These are phyloP conservation scores for Dryobates pubescens DNA, from an alignment of 2,797 vertebrate genomes.

Conservation along the genomic window DNA sequence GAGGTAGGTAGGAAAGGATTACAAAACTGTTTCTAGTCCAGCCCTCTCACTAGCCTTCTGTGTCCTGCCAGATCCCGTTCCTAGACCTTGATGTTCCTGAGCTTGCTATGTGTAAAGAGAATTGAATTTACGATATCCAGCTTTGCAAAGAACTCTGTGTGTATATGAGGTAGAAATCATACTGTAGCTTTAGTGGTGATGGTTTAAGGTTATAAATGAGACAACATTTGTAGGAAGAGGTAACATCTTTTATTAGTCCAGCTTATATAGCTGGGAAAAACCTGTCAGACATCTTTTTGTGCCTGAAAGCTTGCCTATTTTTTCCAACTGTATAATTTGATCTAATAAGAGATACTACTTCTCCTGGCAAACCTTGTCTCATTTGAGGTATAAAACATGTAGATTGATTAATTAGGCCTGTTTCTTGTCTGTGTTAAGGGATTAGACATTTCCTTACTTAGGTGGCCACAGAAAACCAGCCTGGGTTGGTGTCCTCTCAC, in stretches of 20 bases:
- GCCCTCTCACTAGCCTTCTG: neutral
- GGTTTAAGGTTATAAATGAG: slow-evolving; percentile 65
- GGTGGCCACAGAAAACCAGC: neutral
- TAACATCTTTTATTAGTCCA: slow-evolving; percentile 61
- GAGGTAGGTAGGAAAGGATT: neutral
- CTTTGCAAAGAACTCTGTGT: slow-evolving; percentile 35
- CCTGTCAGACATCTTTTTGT: neutral
- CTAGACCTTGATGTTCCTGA: slow-evolving; percentile 28
- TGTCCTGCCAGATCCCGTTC: neutral
- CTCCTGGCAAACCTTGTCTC: neutral
- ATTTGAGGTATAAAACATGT: slow-evolving; percentile 11
- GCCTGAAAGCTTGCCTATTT: slow-evolving; percentile 36
- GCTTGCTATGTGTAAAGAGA: slow-evolving; percentile 31
- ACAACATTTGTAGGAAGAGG: slow-evolving; percentile 51
- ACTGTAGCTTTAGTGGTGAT: neutral
- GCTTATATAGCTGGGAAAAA: neutral
- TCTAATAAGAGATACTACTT: slow-evolving; percentile 53
- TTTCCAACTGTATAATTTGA: neutral
- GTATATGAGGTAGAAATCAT: slow-evolving; percentile 28
- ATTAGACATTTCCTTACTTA: neutral
- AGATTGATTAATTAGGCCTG: neutral
- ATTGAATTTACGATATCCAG: slow-evolving; percentile 25
- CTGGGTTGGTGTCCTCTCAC: fast-evolving
- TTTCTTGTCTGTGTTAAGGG: neutral
- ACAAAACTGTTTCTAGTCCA: neutral